Evolutionary conservation across 2,113 vertebrate species (phyloP).

Genomic region (Odontesthes bonariensis): DNA sequence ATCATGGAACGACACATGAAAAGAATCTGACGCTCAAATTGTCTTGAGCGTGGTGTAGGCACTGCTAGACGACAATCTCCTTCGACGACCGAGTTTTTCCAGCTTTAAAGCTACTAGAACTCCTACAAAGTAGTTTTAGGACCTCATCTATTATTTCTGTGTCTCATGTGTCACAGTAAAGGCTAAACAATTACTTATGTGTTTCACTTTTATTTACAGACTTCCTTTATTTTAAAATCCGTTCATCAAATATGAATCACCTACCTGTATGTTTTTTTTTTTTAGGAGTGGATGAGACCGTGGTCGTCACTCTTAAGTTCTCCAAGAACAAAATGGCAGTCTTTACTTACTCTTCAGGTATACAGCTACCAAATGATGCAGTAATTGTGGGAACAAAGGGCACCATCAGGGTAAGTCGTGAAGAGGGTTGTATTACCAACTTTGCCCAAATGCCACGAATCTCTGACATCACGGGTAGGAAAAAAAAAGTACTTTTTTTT

Average conservation of each 20-base stretch:
- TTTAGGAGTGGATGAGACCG: conserved; percentile 83
- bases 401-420: conserved; percentile 78
- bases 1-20: too few relatives aligned
- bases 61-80: too few relatives aligned
- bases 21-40: too few relatives aligned
- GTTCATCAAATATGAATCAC: too few relatives aligned
- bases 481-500: too few relatives aligned
- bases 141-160: too few relatives aligned
- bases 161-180: background rate
- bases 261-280: background rate
- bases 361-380: conserved; percentile 77
- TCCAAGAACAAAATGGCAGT: conserved; percentile 80
- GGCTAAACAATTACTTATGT: background rate
- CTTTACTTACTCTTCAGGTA: conserved; percentile 68
- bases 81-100: too few relatives aligned
- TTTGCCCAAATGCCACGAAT: background rate
- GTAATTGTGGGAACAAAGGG: conserved; percentile 84
- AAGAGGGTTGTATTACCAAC: background rate
- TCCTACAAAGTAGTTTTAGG: too few relatives aligned
- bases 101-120: too few relatives aligned
- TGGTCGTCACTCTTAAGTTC: conserved; percentile 81
- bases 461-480: background rate
- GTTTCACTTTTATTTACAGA: too few relatives aligned
- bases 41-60: too few relatives aligned
- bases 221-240: too few relatives aligned